Evolutionary conservation across 2,113 vertebrate genomes (phyloP), one percentile per base, ranked within the genome.

Genomic region (Oostethus manadensis): DNA sequence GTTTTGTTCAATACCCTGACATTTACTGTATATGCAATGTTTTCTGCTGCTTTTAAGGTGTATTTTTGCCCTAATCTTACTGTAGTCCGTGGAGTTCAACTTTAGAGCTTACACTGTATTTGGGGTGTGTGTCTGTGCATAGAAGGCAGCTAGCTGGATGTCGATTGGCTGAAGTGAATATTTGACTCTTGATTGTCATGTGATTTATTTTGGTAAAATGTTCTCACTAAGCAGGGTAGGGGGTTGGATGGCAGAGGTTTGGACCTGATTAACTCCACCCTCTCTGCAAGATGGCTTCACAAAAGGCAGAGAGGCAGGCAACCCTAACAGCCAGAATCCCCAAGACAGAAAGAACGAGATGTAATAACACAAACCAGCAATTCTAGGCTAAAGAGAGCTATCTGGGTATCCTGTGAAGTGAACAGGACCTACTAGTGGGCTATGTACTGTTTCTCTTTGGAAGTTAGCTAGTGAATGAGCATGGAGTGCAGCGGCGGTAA

Each of bases 181-280:
- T 80, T 63, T 69, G 58, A 40, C 54, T 59, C 62, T 74, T 86
- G 85, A 85, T 74, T 85, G 80, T 76, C 83, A 77, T 63, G 14
- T 79, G 81, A 80, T 81, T 86, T 80, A 76, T 73, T 70, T 73
- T 44, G 67, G 58, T 68, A 67, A 59, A 77, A 66, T 78, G 74
- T 84, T 82, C 71, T 71, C 59, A 75, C 75, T 77, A 69, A 64
- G 59, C 45, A 45, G 64, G 46, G 23, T 20, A 42, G 63, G 60
- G 56, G 63, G 53, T 51, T 62, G 56, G 54, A 56, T 13, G 8
- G 56, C 54, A 58, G 65, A 49, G 62, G 58, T 68, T 79, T 66
- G 68, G 68, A 65, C 64, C 71, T 83, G 78, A 84, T 75, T 79
- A 80, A 84, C 78, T 74, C 61, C 61, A 44, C 64, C 61, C 47